Percentiles rank a stretch among this genome's conserved stretches.
Conservation (phyloP, 2,113 vertebrate genomes). For the Prolemur simus region DNA sequence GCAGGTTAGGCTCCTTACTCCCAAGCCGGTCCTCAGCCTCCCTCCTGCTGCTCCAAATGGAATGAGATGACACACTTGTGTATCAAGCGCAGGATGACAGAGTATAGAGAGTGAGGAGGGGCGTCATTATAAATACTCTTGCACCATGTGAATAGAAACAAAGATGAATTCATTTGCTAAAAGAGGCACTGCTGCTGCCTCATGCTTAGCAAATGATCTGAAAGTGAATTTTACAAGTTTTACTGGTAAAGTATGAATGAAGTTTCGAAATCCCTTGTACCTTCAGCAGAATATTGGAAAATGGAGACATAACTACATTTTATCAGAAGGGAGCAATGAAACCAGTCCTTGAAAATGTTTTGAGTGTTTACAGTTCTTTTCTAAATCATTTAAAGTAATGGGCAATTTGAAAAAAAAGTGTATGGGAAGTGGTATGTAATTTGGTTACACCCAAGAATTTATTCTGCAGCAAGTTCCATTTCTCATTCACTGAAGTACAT, state of each 20-base stretch:
- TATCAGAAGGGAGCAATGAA: background rate
- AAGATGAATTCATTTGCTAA: background rate
- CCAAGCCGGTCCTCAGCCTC: background rate
- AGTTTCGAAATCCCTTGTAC: background rate
- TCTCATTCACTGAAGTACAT: background rate
- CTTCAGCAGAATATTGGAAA: background rate
- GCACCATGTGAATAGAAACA: background rate
- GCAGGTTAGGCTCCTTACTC: no score
- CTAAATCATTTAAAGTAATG: slow-evolving; percentile 52
- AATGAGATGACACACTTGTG: fast-evolving
- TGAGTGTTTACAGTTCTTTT: slow-evolving; percentile 38
- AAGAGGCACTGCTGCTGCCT: background rate
- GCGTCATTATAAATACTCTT: fast-evolving
- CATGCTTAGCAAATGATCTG: background rate
- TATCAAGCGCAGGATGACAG: background rate
- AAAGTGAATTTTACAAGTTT: background rate
- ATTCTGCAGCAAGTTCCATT: background rate
- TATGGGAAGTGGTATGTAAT: slow-evolving; percentile 47
- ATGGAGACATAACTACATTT: background rate
- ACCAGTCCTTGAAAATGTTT: background rate
- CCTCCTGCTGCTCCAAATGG: background rate
- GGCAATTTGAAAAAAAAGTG: slow-evolving; percentile 5
- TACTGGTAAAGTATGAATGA: background rate
- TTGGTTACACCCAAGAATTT: slow-evolving; percentile 52
- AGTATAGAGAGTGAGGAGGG: background rate